Evolutionary conservation across 1,140 invertebrate genomes (phyloP), one percentile per base, ranked within the genome.

Genomic region (Drosophila repletoides): DNA sequence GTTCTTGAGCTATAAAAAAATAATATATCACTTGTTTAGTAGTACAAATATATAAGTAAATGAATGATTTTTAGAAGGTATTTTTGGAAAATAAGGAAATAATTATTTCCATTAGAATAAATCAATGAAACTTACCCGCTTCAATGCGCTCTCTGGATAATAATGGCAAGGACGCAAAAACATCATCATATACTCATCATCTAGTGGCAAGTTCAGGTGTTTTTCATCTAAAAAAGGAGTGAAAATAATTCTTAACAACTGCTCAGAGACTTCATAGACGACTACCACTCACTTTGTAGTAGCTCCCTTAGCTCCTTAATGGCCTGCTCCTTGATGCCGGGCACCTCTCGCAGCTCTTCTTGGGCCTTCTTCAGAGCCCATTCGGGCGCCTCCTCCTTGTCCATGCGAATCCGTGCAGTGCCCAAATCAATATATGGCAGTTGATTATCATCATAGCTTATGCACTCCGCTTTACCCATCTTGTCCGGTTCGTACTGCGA

Each of bases 161-260:
- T 92, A 95, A 88, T 95, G 94, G 63, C 92, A 93, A 29, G 94
- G 94, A 34, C 94, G 91, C 7, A 95, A 84, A 72, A 94, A 94
- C 38, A 93, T 93, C 43, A 92, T 89, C 9, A 95, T 90, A 26
- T 94, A 93, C 1, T 93, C 93, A 72, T 94, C 94, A 55, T 93
- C 93, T 34, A 92, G 90, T 24, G 91, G 91, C 68, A 91, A 93
- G 48, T 92, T 88, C 4, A 94, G 0, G 74, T 92, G 52, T 87
- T 88, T 76, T 92, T 93, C 73, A 79, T 91, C 92, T 90, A 2
- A 28, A 75, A 55, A 58, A 48, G 17, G 64, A 46, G 26, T 12
- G 9, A 38, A 29, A 14, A 9, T 2, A 26, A 6, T 28, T 21
- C 7, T 2, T 22, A 3, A 10, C 9, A 19, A 6, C 14, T 15